A percentile compares a stretch with the other conserved stretches of the same genome.
phyloP scores from a whole-genome alignment of 2,888 invertebrate genomes.

The Chelonus formosanus region DNA sequence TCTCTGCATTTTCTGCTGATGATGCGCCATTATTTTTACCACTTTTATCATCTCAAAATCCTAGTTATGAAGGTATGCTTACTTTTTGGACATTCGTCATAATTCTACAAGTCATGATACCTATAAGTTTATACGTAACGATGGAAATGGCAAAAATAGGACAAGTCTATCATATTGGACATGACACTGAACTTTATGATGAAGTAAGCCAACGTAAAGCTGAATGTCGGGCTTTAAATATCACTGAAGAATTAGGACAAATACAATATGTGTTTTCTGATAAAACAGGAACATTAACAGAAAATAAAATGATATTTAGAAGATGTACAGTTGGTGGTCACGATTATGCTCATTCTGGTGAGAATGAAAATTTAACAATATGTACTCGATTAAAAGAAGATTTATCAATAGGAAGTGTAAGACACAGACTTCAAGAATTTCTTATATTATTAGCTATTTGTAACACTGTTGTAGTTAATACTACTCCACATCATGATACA shows the following conservation, averaged over 20 bases:
- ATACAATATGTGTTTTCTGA: conserved; percentile 95
- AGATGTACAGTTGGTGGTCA: conserved; percentile 88
- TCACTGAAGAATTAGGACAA: conserved; percentile 97
- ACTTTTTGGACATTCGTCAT: conserved; percentile 97
- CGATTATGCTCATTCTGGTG: conserved; percentile 86
- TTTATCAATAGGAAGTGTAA: conserved; percentile 69
- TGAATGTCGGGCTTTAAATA: conserved; percentile 94
- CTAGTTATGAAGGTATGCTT: conserved; percentile 79
- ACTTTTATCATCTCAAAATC: conserved; percentile 74
- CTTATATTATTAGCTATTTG: conserved; percentile 91
- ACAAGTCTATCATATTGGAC: conserved; percentile 94
- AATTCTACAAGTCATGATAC: conserved; percentile 96
- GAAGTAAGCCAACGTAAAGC: conserved; percentile 81
- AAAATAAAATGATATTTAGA: conserved; percentile 97
- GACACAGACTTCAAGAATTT: conserved; percentile 84
- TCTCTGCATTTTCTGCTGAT: conserved; percentile 68
- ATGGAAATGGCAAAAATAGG: conserved; percentile 95
- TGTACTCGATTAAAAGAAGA: conserved; percentile 68
- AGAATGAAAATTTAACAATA: conserved; percentile 71
- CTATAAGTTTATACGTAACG: conserved; percentile 94
- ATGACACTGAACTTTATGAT: conserved; percentile 89
- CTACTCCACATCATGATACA: conserved; percentile 78
- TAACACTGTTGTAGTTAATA: conserved; percentile 95
- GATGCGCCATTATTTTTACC: conserved; percentile 66
- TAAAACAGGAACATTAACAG: conserved; percentile 97